Base-by-base conservation (phyloP, 2,113 vertebrate genomes). In the Willisornis vidua region DNA sequence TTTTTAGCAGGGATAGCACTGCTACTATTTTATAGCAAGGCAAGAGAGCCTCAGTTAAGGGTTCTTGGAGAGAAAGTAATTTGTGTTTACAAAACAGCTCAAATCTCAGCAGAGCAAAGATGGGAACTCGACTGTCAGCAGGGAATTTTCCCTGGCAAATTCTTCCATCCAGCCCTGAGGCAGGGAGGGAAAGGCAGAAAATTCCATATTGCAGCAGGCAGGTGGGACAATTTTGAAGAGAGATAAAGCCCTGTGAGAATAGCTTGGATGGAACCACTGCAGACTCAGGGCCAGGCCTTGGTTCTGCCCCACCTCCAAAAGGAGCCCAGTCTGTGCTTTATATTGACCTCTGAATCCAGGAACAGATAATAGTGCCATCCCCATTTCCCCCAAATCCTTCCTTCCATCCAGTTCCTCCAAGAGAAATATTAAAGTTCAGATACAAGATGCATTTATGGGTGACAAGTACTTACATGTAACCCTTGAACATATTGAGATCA, bases 401-500 rank as follows among this genome's bases (percentile, higher is more conserved):
- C 19, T 71, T 78, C 23, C 31, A 41, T 49, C 22, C 24, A 52
- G 1, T 62, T 89, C 9, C n/a, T 39, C 31, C 24, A 76, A 72
- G 15, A 37, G 24, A 41, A 73, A 55, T 67, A 67, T 7, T 41
- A 28, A 72, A 58, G 22, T 23, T 88, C 16, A 75, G 43, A 62
- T 35, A 63, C 6, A 62, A 78, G 84, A 71, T 19, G 14, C 23
- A 35, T 49, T 43, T 41, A 28, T 5, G 15, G 43, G 33, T 15
- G 22, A 41, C 29, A 52, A n/a, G 59, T 97, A 98, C 98, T 98
- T 96, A 98, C 98, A 98, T 97, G 37, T 98, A 99, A 73, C 99
- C 99, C 94, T 99, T 99, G 94, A 99, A 99, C 97, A 98, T 98
- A 94, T 98, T 99, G 93, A 99, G 98, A 85, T 98, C 97, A 12